These are phyloP conservation scores for Pyxicephalus adspersus DNA, from an alignment of 2,113 vertebrate species.

Conservation along the genomic window DNA sequence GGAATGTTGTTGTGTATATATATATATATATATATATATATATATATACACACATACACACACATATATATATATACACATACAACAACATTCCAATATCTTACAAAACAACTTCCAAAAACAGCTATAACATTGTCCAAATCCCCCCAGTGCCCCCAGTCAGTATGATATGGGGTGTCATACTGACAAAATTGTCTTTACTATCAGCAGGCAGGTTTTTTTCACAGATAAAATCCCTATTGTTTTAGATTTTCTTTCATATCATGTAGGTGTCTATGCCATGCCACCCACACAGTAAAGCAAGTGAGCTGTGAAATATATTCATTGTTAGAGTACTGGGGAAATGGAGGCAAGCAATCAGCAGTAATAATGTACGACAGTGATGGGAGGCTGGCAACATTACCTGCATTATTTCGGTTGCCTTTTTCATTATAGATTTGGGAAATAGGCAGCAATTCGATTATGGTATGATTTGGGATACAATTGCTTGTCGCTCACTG, in stretches of 20 bases:
- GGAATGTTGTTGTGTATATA: too few relatives aligned
- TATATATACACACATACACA: too few relatives aligned
- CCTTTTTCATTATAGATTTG: slow-evolving; percentile 87
- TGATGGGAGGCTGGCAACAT: slow-evolving; percentile 80
- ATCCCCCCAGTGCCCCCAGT: slow-evolving; percentile 23
- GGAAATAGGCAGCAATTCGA: slow-evolving; percentile 89
- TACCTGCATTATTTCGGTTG: slow-evolving; percentile 87
- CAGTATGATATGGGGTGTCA: slow-evolving; percentile 46
- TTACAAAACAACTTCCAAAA: too few relatives aligned
- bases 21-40: too few relatives aligned
- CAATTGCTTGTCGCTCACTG: slow-evolving; percentile 82
- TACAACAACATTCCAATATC: too few relatives aligned
- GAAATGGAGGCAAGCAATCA: slow-evolving; percentile 85
- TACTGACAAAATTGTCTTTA: slow-evolving; percentile 69
- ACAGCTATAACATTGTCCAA: slow-evolving; percentile 55
- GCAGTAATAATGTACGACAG: slow-evolving; percentile 88
- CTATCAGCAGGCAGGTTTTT: slow-evolving; percentile 67
- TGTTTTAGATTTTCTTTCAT: slow-evolving; percentile 85
- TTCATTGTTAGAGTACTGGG: slow-evolving; percentile 87
- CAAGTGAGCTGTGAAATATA: slow-evolving; percentile 93
- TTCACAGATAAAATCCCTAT: slow-evolving; percentile 72
- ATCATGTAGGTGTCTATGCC: slow-evolving; percentile 82
- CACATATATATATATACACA: too few relatives aligned
- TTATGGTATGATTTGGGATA: slow-evolving; percentile 86
- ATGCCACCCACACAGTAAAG: slow-evolving; percentile 85